Evolutionary conservation across 2,888 invertebrate species (phyloP), one percentile per base, ranked within the genome.

Genomic region (Cryptophagus acutangulus): DNA sequence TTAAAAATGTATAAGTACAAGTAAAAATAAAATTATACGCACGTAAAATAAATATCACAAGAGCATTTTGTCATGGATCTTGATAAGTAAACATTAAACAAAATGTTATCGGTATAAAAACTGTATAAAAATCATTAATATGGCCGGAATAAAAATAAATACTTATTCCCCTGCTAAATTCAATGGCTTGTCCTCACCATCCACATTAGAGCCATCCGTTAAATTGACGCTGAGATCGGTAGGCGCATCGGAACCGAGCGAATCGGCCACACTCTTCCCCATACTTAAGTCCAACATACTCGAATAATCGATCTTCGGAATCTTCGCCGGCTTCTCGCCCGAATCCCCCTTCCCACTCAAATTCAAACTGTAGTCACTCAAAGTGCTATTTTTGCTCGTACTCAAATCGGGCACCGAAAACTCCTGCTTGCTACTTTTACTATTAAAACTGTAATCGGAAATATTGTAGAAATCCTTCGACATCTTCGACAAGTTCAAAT

Each of bases 241-340:
- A 2, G 58, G 51, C 15, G 45, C 41, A 4, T 51, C 54, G 13
- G 50, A 48, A 17, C 52, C 51, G 39, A 39, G 37, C 16, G 45
- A 42, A 8, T 48, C 40, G 17, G 58, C 47, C 31, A 37, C 44
- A 41, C 43, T 55, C 45, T 63, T 63, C n/a, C 53, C 72, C 49
- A 72, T 67, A 45, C 76, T 71, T 9, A 75, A 65, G 46, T 77
- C 73, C 43, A 74, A 61, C 33, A 73, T 66, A 10, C 70, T 66
- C 9, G 67, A 58, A 40, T 74, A 69, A 48, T 76, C 78, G 17
- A 72, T 64, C 63, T 79, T 81, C 2, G 76, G 69, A 33, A 81
- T 68, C 64, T 82, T 82, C 8, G 75, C 55, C 29, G 77, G 75
- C 39, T 73, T 71, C 41, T 80, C 79, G 6, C 52, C 48, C 42